phyloP scores from a whole-genome alignment of 2,888 invertebrate genomes.

The Eupithecia abbreviata region DNA sequence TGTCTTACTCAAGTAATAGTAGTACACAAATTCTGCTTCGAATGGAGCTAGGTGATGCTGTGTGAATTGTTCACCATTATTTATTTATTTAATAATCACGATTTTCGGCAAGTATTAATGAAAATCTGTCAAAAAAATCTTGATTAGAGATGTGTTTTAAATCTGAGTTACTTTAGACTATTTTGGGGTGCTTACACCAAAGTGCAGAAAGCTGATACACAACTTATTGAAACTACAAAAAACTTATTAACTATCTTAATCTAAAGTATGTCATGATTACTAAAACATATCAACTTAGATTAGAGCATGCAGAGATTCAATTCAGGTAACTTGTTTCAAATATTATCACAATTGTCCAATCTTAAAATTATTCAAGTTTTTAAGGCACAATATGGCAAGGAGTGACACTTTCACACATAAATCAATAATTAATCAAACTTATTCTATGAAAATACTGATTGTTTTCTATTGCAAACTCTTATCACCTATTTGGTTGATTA shows the following conservation, averaged over 20 bases:
- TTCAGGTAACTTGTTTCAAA: slow-evolving; percentile 38
- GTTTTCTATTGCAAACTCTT: neutral
- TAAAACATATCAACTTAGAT: slow-evolving; percentile 1
- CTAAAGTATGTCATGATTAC: neutral
- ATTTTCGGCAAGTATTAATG: too few relatives aligned
- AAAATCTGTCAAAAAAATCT: too few relatives aligned
- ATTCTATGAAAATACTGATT: slow-evolving; percentile 8
- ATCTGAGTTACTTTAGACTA: too few relatives aligned
- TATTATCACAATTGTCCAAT: slow-evolving; percentile 31
- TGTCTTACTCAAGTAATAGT: neutral
- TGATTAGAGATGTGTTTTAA: too few relatives aligned
- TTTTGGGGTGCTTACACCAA: neutral
- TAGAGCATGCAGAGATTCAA: slow-evolving; percentile 23
- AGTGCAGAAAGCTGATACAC: neutral
- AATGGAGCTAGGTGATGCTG: too few relatives aligned
- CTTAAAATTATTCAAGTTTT: slow-evolving; percentile 4
- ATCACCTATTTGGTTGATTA: neutral
- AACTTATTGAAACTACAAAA: slow-evolving; percentile 10
- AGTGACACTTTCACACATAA: slow-evolving; percentile 15
- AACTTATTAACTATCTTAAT: neutral
- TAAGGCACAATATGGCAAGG: slow-evolving; percentile 17
- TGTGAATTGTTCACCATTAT: too few relatives aligned
- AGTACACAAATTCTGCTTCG: too few relatives aligned
- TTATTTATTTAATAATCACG: too few relatives aligned
- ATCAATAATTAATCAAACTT: slow-evolving; percentile 14